phyloP scores from a whole-genome alignment of 2,797 vertebrate species.

The Zenarchopterus dispar region DNA sequence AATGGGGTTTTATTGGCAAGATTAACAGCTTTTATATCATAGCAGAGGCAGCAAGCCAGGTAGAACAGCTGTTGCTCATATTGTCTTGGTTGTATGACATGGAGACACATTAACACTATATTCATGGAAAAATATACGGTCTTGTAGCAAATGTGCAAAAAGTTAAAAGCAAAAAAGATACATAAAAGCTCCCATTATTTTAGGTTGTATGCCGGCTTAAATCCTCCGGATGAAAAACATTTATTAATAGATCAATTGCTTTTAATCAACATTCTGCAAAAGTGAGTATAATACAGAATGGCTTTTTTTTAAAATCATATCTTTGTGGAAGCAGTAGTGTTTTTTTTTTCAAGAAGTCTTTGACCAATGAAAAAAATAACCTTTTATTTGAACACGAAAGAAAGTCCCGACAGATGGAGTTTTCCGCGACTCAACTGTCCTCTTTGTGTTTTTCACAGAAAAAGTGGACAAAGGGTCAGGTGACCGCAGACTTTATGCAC shows the following conservation, averaged over 20 bases:
- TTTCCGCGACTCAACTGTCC: constrained; percentile 45
- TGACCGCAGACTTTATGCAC: constrained; percentile 57
- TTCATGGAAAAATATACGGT: constrained; percentile 66
- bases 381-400: constrained; percentile 36
- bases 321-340: no score
- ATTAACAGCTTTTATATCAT: constrained; percentile 82
- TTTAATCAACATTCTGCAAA: no score
- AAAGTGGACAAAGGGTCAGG: constrained; percentile 63
- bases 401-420: constrained; percentile 46
- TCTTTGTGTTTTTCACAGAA: constrained; percentile 59
- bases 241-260: no score
- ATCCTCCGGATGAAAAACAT: no score
- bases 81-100: constrained; percentile 71
- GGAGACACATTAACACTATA: constrained; percentile 64
- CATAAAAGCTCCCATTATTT: neutral
- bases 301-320: no score
- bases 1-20: constrained; percentile 81
- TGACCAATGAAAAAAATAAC: constrained; percentile 32
- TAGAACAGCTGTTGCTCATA: constrained; percentile 82
- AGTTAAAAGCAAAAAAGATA: constrained; percentile 32
- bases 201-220: no score
- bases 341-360: neutral
- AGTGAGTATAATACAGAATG: no score
- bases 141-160: constrained; percentile 44
- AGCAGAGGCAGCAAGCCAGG: constrained; percentile 73